Base-by-base conservation (phyloP, 2,888 invertebrate genomes). In the Apodemia hepburni region DNA sequence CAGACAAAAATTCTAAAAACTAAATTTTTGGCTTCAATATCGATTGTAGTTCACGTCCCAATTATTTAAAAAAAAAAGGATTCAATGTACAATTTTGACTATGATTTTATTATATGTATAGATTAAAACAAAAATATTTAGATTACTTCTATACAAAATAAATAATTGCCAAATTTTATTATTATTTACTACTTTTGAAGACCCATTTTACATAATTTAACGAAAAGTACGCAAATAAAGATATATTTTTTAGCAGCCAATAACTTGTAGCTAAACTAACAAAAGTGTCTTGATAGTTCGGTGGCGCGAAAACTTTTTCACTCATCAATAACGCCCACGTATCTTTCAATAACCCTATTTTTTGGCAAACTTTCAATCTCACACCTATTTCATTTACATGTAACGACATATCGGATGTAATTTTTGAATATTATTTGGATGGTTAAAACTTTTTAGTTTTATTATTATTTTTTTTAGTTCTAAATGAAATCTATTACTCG, bases 351-450 rank as follows among this genome's bases (percentile, higher is more conserved):
- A 77, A 79, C 80, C 77, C 84, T 84, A 84, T 86, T 85, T 83
- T 87, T 82, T 87, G 88, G 88, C 87, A 79, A 67, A 54, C 63
- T 72, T 65, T 85, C 87, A 87, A 88, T 70, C 70, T 77, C 77
- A 74, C 77, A 81, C 81, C 80, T 82, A 77, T 70, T 60, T 27
- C 65, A 66, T 80, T 87, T 84, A 85, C 59, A 75, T 74, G 77
- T 76, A 61, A 64, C 65, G 68, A 71, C 66, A 66, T 67, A 58
- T 62, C 61, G 58, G 42, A 54, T 61, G 17, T 51, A 58, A 22
- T 57, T 22, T 75, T 69, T 71, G 71, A 75, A 58, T 12, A 1
- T 6, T 33, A n/a, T n/a, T n/a, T n/a, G n/a, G n/a, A n/a, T n/a
- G n/a, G n/a, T n/a, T n/a, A n/a, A n/a, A n/a, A n/a, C n/a, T n/a